Conservation (phyloP, 2,888 invertebrate species). For the Bombylius major region DNA sequence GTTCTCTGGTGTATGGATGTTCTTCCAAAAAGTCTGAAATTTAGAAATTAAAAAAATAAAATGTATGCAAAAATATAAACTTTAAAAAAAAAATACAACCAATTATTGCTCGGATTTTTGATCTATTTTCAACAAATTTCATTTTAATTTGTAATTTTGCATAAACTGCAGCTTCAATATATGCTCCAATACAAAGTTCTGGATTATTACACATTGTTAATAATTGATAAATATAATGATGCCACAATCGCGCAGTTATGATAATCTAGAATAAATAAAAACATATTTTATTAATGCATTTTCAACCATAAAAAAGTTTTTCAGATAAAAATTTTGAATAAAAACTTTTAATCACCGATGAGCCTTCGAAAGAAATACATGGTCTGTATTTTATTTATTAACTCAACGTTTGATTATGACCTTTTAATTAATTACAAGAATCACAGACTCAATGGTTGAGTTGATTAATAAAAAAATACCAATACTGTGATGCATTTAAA, state of each 20-base stretch:
- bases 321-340: no score
- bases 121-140: slow-evolving; percentile 24
- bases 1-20: slow-evolving; percentile 35
- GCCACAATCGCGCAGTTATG: slow-evolving; percentile 52
- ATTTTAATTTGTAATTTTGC: slow-evolving; percentile 42
- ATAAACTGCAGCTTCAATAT: slow-evolving; percentile 63
- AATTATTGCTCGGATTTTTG: slow-evolving; percentile 16
- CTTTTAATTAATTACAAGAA: no score
- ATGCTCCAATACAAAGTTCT: slow-evolving; percentile 54
- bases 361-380: no score
- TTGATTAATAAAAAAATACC: no score
- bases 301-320: no score
- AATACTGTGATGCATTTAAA: no score
- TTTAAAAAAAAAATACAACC: slow-evolving; percentile 1
- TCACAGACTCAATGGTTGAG: no score
- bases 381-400: no score
- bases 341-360: no score
- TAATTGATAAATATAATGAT: slow-evolving; percentile 43
- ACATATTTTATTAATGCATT: no score
- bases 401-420: no score
- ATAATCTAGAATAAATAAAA: slow-evolving; percentile 41
- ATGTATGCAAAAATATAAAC: neutral
- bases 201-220: slow-evolving; percentile 45
- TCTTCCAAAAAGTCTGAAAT: slow-evolving; percentile 41
- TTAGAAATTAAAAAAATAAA: slow-evolving; percentile 14